Evolutionary conservation across 2,888 invertebrate genomes (phyloP), one percentile per base, ranked within the genome.

Genomic region (Pollenia angustigena): DNA sequence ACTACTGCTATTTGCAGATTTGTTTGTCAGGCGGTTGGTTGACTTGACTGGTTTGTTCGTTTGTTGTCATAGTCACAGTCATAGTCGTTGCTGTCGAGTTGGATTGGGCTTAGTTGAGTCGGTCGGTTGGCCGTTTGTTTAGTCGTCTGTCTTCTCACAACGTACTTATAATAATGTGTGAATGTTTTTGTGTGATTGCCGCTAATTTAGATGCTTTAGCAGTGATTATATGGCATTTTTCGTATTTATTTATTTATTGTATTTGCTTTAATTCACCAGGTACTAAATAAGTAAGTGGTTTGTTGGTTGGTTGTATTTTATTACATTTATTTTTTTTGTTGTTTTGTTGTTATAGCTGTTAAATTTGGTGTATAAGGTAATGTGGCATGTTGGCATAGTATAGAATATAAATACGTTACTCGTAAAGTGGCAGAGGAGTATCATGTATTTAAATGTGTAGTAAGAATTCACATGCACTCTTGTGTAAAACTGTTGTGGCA

Each of bases 251-350:
- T 87, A 87, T 87, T 87, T 87, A 87, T 87, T 87, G 81, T 87
- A 79, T 87, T 87, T 87, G 87, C 87, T 84, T 87, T 87, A 87
- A 87, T 87, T 87, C 87, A 87, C 87, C 87, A 87, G 87, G 87
- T 87, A 87, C 87, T 87, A 87, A 87, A 87, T 87, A 87, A 87
- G 87, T 87, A 87, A 87, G 87, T 87, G 87, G 87, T 87, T 87
- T 76, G 84, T 72, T 84, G 71, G 84, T 60, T 84, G 78, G 56
- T 69, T 83, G 68, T 71, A 23, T 71, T 66, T 75, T 82, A 66
- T 64, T 80, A 42, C 40, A 54, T 81, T 69, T 74, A 18, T 18
- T 69, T 0, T 64, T 52, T 7, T 56, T 68, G 16, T 64, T 76
- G 50, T 54, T 69, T 75, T 86, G 82, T 64, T 83, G 82, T 80